Base-by-base conservation (phyloP, 2,113 vertebrate genomes). In the Dromaius novaehollandiae region DNA sequence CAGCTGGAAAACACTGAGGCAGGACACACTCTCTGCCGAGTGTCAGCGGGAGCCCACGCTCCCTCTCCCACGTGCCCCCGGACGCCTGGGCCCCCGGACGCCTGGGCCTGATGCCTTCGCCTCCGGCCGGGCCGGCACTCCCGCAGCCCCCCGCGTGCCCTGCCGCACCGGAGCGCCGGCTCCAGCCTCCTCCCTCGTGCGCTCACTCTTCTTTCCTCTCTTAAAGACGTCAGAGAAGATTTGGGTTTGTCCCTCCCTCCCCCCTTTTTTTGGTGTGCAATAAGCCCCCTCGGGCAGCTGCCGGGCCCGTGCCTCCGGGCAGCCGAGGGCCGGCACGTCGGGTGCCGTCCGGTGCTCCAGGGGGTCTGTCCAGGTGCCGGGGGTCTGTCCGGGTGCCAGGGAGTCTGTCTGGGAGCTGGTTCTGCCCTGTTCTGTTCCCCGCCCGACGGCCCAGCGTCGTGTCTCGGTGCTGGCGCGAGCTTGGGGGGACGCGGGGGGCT, bases 1-100 rank as follows among this genome's bases (percentile, higher is more conserved):
- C 6, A 28, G 95, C 84, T 14, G 84, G 92, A 71, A 86, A 93
- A 68, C 9, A 53, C 92, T 95, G 96, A 96, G 95, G 95, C 91
- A 95, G 93, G 93, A 40, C 91, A 28, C 90, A 14, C 9, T 50
- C 70, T 79, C 32, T 71, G 65, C 60, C 9, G 70, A 60, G 91
- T 63, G 86, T 64, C 80, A 60, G 68, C 7, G 4, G 58, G 53
- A 74, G 95, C 95, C 89, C 90, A 48, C 17, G 64, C 94, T 80
- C 89, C 42, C 63, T 5, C 71, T 25, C 78, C 68, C 16, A 38
- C 38, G 38, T 38, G 9, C 94, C 56, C 74, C 78, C 32, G 6
- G 51, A 24, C 36, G 32, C 88, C 58, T 8, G 8, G 63, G 44
- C 28, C 25, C 60, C 79, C 8, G 7, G 63, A 75, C 21, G 58